Evolutionary conservation across 2,113 vertebrate species (phyloP).

Genomic region (Lophius piscatorius): DNA sequence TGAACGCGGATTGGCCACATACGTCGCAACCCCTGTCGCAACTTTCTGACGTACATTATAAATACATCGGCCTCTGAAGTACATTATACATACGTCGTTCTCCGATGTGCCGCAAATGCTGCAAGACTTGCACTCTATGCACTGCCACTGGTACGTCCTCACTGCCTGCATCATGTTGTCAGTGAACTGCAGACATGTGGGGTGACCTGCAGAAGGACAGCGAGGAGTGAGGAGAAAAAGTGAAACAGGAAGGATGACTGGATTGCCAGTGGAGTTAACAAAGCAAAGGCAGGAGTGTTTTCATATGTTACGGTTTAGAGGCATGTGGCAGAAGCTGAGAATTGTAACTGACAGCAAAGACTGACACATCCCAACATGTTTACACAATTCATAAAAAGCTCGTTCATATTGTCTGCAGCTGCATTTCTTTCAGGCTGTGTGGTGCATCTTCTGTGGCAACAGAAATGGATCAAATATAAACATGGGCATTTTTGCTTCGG

Average conservation of each 20-base stretch:
- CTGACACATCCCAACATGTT: constrained; percentile 1
- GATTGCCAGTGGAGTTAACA: background rate
- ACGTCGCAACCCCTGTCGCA: no score
- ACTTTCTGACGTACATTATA: no score
- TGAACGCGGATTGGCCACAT: no score
- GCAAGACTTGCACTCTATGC: constrained; percentile 99
- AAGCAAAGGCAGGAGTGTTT: background rate
- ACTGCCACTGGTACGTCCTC: constrained; percentile 98
- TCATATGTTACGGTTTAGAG: no score
- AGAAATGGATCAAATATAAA: no score
- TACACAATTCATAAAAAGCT: background rate
- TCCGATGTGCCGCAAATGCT: constrained; percentile 97
- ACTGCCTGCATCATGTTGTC: constrained; percentile 98
- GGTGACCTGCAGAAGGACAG: constrained; percentile 84
- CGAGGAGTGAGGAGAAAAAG: background rate
- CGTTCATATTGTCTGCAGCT: no score
- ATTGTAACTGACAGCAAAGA: background rate
- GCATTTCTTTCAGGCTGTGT: no score
- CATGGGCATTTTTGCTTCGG: no score
- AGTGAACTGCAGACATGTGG: constrained; percentile 97
- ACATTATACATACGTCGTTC: constrained; percentile 87
- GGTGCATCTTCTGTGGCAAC: no score
- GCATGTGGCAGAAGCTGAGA: background rate
- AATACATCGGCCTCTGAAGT: background rate
- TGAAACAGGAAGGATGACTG: background rate